These are phyloP conservation scores for Lordiphosa clarofinis DNA, from an alignment of 1,140 invertebrate species.

Conservation along the genomic window DNA sequence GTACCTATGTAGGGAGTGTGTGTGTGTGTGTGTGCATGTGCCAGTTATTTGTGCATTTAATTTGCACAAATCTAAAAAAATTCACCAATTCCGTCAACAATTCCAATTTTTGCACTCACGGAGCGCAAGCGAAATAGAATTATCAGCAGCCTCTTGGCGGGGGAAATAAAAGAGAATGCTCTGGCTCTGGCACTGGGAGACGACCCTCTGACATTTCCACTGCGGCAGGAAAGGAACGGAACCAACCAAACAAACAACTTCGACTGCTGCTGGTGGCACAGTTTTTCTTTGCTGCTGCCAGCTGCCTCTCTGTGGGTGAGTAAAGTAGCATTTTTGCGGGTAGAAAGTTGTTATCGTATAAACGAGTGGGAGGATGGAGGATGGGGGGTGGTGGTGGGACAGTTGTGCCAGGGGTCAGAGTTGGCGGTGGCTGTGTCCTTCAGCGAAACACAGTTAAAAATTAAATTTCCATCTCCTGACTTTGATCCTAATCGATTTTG, in stretches of 20 bases:
- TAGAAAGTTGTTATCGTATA: constrained; percentile 75
- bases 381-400: no score
- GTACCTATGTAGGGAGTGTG: constrained; percentile 2
- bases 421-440: neutral
- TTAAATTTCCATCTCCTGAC: constrained; percentile 42
- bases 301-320: constrained; percentile 65
- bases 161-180: constrained; percentile 46
- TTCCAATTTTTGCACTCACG: constrained; percentile 40
- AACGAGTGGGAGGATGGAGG: constrained; percentile 28
- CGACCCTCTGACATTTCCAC: constrained; percentile 67
- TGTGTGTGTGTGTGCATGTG: constrained; percentile 17
- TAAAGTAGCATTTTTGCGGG: constrained; percentile 37
- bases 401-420: constrained; percentile 1
- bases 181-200: constrained; percentile 36
- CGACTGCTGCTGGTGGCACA: constrained; percentile 52
- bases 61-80: constrained; percentile 50
- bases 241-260: constrained; percentile 22
- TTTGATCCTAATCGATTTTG: constrained; percentile 47
- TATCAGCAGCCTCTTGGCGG: constrained; percentile 43
- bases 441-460: constrained; percentile 20
- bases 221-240: constrained; percentile 40
- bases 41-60: constrained; percentile 57
- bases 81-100: constrained; percentile 53
- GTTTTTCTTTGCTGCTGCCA: constrained; percentile 44
- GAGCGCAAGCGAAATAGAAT: constrained; percentile 48